phyloP scores from a whole-genome alignment of 2,888 invertebrate genomes.

The Pristionchus arcanus region DNA sequence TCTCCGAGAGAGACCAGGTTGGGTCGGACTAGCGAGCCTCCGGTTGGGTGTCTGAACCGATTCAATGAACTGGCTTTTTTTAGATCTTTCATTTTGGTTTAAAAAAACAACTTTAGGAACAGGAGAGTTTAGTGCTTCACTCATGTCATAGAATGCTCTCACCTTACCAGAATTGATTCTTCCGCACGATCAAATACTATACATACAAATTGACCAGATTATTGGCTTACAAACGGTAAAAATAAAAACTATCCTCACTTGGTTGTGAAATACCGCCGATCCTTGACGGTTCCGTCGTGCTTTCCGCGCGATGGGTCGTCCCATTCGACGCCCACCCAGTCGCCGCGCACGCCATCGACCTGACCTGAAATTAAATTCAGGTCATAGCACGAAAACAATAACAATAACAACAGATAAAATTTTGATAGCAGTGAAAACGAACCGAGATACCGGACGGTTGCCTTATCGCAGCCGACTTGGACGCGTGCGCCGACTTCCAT shows the following conservation, averaged over 20 bases:
- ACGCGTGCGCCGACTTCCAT: conserved; percentile 14
- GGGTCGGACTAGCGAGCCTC: conserved; percentile 92
- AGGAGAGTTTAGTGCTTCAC: too few species aligned
- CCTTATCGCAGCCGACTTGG: conserved; percentile 28
- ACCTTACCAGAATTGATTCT: too few species aligned
- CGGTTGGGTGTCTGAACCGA: conserved; percentile 84
- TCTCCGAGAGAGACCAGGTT: conserved; percentile 88
- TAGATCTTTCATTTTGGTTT: too few species aligned
- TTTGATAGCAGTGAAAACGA: background rate
- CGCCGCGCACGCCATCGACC: conserved; percentile 37
- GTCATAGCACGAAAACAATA: background rate
- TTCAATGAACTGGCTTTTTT: too few species aligned
- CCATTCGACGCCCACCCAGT: conserved; percentile 97
- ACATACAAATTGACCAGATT: too few species aligned
- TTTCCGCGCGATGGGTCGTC: conserved; percentile 92
- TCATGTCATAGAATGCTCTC: too few species aligned
- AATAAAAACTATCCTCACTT: conserved; percentile 63
- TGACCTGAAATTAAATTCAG: background rate
- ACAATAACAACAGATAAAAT: background rate
- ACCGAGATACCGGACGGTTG: conserved; percentile 27
- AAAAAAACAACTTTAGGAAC: too few species aligned
- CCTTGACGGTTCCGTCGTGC: conserved; percentile 91
- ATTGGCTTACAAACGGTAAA: too few species aligned
- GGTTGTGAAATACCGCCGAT: conserved; percentile 87
- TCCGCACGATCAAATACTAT: too few species aligned